These are phyloP conservation scores for Tiliacea citrago DNA, from an alignment of 2,888 invertebrate genomes.

Conservation along the genomic window DNA sequence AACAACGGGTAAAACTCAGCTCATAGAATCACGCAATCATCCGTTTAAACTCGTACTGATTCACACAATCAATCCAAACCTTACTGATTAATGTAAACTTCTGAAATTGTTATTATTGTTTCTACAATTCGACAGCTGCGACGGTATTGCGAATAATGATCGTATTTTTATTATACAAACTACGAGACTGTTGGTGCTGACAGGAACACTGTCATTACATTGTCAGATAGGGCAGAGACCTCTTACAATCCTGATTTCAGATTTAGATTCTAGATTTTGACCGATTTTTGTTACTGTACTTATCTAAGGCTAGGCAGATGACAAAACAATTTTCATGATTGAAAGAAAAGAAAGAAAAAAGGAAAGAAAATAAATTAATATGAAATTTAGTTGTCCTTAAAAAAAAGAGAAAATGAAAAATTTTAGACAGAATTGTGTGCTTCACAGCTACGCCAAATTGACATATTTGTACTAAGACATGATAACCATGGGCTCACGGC, in stretches of 20 bases:
- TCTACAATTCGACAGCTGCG: background rate
- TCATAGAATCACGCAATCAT: background rate
- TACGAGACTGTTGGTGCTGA: background rate
- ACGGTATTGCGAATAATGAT: background rate
- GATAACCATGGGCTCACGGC: background rate
- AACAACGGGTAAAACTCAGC: background rate
- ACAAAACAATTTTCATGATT: background rate
- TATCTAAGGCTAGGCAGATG: background rate
- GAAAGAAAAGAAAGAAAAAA: no score
- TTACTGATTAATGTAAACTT: slow-evolving; percentile 18
- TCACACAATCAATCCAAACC: slow-evolving; percentile 15
- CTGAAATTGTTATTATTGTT: slow-evolving; percentile 1
- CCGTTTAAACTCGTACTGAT: background rate
- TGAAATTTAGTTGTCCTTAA: no score
- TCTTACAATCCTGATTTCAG: no score
- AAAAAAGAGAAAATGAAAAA: no score
- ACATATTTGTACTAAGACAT: background rate
- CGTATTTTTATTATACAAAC: background rate
- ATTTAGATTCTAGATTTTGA: no score
- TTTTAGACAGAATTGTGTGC: no score
- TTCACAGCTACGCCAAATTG: no score
- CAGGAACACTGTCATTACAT: background rate
- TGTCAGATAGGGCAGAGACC: no score
- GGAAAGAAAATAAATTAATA: no score
- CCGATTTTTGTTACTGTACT: background rate